These are phyloP conservation scores for Ooceraea biroi DNA, from an alignment of 1,140 invertebrate species.

Conservation along the genomic window DNA sequence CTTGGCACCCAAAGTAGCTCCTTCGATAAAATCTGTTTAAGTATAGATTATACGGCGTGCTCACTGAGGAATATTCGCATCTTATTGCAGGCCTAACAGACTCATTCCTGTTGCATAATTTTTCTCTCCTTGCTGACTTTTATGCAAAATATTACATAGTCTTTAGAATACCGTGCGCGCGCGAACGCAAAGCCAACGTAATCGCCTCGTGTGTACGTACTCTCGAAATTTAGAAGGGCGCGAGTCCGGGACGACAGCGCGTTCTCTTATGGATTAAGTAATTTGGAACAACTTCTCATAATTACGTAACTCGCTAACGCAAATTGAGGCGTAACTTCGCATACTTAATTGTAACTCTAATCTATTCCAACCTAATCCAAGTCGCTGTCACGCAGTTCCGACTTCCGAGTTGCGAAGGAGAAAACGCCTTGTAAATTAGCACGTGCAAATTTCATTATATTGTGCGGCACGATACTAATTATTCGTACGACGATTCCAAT, in stretches of 20 bases:
- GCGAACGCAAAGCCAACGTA: background rate
- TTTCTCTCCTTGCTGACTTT: background rate
- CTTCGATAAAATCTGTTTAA: constrained; percentile 25
- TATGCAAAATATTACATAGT: background rate
- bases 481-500: constrained; percentile 12
- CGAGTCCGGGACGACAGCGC: constrained; percentile 13
- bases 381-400: constrained; percentile 44
- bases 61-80: background rate
- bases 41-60: no score
- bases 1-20: constrained; percentile 1
- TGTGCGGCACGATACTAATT: constrained; percentile 19
- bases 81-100: background rate
- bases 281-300: constrained; percentile 54
- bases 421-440: constrained; percentile 45
- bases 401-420: constrained; percentile 43
- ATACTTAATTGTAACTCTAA: constrained; percentile 61
- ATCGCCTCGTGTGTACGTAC: background rate
- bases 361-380: constrained; percentile 61
- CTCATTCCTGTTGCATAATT: background rate
- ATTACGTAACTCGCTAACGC: constrained; percentile 42
- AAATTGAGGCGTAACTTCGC: constrained; percentile 52
- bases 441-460: constrained; percentile 48
- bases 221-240: constrained; percentile 36
- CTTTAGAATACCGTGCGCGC: background rate
- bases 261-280: constrained; percentile 54